Conservation (phyloP, 2,888 invertebrate species). For the Periphyllus acericola region DNA sequence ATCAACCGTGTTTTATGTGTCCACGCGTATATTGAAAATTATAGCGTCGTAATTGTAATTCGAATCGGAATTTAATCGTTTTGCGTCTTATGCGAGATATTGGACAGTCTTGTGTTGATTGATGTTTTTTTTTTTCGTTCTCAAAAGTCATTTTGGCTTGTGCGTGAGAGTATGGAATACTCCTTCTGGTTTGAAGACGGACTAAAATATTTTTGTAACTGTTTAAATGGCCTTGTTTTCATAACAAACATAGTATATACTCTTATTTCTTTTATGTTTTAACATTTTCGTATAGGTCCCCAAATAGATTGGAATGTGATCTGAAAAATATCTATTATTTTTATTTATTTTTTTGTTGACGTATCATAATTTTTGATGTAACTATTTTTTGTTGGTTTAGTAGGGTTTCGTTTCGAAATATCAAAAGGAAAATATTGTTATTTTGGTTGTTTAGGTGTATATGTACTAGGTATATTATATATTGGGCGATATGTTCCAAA, state of each 20-base stretch:
- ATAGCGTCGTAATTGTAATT: no score
- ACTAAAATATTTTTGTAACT: not conserved
- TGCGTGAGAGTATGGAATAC: not conserved
- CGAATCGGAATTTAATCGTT: not conserved
- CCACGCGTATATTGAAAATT: no score
- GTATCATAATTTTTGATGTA: not conserved
- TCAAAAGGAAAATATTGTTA: not conserved
- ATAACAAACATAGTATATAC: no score
- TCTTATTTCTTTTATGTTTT: not conserved
- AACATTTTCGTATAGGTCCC: not conserved
- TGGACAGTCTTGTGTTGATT: not conserved
- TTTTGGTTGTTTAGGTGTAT: not conserved
- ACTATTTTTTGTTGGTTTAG: not conserved
- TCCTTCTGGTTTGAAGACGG: not conserved
- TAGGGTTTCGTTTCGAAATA: not conserved
- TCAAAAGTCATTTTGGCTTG: not conserved
- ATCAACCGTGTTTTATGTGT: no score
- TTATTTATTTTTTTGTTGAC: not conserved
- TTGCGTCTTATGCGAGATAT: not conserved
- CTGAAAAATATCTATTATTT: not conserved
- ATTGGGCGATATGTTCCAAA: no score
- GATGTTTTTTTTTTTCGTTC: not conserved
- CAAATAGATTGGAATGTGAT: not conserved
- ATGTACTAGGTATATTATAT: not conserved
- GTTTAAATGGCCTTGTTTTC: not conserved